A percentile compares a stretch with the other conserved stretches of the same genome.
Evolutionary conservation across 2,888 invertebrate species (phyloP).

Genomic region (Chrysomela aeneicollis): DNA sequence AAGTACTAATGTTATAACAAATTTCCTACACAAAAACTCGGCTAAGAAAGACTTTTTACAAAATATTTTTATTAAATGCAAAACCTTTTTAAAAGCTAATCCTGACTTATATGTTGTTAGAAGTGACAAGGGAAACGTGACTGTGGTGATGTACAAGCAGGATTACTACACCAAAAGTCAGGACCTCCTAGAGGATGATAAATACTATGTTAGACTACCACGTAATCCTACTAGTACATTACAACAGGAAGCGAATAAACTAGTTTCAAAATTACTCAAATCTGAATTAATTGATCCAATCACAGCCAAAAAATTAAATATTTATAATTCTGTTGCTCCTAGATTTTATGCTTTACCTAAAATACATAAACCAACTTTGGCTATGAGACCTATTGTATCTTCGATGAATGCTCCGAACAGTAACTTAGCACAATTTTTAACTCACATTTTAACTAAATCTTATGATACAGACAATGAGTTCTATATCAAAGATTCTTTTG

Average conservation of each 20-base stretch:
- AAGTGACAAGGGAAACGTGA: slow-evolving; percentile 27
- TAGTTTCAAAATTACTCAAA: background rate
- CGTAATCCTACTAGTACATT: slow-evolving; percentile 17
- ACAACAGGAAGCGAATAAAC: slow-evolving; percentile 17
- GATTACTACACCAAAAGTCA: slow-evolving; percentile 22
- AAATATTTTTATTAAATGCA: slow-evolving; percentile 11
- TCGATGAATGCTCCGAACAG: slow-evolving; percentile 16
- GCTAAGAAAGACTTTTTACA: background rate
- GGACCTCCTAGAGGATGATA: slow-evolving; percentile 7
- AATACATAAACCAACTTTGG: slow-evolving; percentile 17
- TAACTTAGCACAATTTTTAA: slow-evolving; percentile 9
- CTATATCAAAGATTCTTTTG: slow-evolving; percentile 10
- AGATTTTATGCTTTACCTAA: slow-evolving; percentile 10
- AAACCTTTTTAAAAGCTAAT: slow-evolving; percentile 25
- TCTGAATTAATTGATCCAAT: slow-evolving; percentile 1
- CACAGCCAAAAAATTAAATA: slow-evolving; percentile 14
- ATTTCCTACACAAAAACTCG: slow-evolving; percentile 13
- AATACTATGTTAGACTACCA: slow-evolving; percentile 8
- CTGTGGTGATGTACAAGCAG: slow-evolving; percentile 24
- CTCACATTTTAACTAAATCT: background rate
- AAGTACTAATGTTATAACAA: slow-evolving; percentile 19
- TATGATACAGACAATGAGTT: slow-evolving; percentile 10
- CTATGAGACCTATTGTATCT: slow-evolving; percentile 19
- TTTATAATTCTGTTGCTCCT: slow-evolving; percentile 15
- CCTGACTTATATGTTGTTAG: slow-evolving; percentile 17